phyloP scores from a whole-genome alignment of 2,797 vertebrate genomes.

The Pipistrellus nathusii region DNA sequence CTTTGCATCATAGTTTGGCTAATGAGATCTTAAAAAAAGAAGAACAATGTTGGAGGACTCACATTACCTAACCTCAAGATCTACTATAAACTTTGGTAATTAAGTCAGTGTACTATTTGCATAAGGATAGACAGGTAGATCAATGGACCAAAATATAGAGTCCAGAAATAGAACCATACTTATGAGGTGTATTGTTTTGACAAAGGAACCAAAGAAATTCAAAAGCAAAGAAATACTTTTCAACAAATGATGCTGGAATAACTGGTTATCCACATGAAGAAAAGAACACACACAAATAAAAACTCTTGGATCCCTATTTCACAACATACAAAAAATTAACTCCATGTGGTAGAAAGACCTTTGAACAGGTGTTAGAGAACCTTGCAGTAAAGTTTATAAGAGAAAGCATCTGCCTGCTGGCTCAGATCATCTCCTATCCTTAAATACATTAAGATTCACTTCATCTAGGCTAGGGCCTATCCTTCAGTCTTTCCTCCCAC shows the following conservation, averaged over 20 bases:
- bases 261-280: neutral
- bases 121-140: neutral
- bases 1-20: neutral
- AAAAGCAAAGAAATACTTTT: neutral
- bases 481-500: neutral
- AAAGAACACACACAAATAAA: neutral
- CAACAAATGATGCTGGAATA: neutral
- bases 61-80: neutral
- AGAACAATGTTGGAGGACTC: neutral
- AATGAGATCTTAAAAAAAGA: neutral
- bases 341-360: neutral
- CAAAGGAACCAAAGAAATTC: neutral
- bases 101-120: neutral
- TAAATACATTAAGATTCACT: neutral
- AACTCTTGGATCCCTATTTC: neutral
- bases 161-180: neutral
- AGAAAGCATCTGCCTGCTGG: neutral
- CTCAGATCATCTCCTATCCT: neutral
- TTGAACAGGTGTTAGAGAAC: neutral
- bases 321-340: neutral
- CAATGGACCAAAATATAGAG: neutral
- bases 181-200: neutral
- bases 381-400: neutral
- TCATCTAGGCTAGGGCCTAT: neutral
- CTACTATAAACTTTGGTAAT: neutral